Evolutionary conservation across 2,797 vertebrate species (phyloP).

Genomic region (Ctenochaetus hawaiiensis): DNA sequence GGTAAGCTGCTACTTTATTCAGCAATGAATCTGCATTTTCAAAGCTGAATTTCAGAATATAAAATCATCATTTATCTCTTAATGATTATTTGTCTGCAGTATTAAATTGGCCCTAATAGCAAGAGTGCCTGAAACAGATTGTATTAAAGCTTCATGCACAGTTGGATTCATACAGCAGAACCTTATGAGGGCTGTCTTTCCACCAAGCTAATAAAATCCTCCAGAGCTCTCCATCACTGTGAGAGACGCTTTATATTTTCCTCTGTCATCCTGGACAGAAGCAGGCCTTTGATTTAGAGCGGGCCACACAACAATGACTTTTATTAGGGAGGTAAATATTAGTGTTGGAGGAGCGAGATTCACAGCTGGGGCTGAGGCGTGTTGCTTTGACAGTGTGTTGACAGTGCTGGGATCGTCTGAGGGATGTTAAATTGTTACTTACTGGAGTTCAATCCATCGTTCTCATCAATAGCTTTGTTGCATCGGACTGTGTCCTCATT

Average conservation of each 20-base stretch:
- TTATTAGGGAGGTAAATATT: conserved; percentile 79
- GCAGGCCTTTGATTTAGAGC: conserved; percentile 71
- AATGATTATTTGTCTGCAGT: conserved; percentile 38
- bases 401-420: conserved; percentile 14
- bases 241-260: conserved; percentile 69
- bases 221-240: conserved; percentile 58
- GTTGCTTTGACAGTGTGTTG: conserved; percentile 17
- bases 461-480: conserved; percentile 62
- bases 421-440: conserved; percentile 52
- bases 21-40: conserved; percentile 6
- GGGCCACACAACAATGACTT: conserved; percentile 60
- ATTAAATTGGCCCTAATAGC: conserved; percentile 37
- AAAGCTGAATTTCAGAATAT: conserved; percentile 17
- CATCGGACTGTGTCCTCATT: conserved; percentile 43
- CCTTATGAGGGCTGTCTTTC: conserved; percentile 52
- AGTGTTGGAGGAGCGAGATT: conserved; percentile 51
- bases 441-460: conserved; percentile 59
- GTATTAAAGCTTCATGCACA: conserved; percentile 43
- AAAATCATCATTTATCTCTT: conserved; percentile 41
- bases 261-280: conserved; percentile 66
- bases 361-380: conserved; percentile 47
- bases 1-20: neutral
- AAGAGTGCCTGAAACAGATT: conserved; percentile 34
- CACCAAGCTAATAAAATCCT: conserved; percentile 65
- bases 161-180: conserved; percentile 48